Percentiles rank a stretch among this genome's conserved stretches.
Conservation (phyloP, 2,888 invertebrate species). For the Masnerella sp. region DNA sequence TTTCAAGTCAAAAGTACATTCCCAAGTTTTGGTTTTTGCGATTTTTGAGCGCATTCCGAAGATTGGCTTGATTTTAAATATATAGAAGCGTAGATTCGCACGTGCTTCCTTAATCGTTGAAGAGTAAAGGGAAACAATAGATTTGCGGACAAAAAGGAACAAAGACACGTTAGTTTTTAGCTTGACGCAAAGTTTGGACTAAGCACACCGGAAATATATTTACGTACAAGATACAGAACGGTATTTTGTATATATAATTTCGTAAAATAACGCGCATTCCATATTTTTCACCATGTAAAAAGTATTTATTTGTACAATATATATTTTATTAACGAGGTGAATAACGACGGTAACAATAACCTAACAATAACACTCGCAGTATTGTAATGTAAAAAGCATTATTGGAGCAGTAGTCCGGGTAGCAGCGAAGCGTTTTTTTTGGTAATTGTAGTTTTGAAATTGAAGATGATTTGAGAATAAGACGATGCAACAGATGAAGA, state of each 20-base stretch:
- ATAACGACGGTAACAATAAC: constrained; percentile 36
- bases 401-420: constrained; percentile 28
- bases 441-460: background rate
- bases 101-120: constrained; percentile 39
- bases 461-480: no score
- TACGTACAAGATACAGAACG: constrained; percentile 44
- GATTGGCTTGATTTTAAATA: no score
- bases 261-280: constrained; percentile 47
- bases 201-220: constrained; percentile 41
- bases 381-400: constrained; percentile 53
- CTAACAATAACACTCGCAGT: constrained; percentile 44
- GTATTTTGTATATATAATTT: constrained; percentile 54
- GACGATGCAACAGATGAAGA: no score
- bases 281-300: constrained; percentile 55
- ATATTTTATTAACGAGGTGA: constrained; percentile 51
- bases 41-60: no score
- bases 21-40: constrained; percentile 20
- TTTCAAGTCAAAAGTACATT: constrained; percentile 28
- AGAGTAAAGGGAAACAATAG: constrained; percentile 20
- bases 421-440: constrained; percentile 27
- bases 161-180: constrained; percentile 16
- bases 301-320: constrained; percentile 57
- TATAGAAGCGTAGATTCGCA: constrained; percentile 23
- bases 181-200: constrained; percentile 32
- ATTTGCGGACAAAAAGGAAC: constrained; percentile 5